Conservation (phyloP, 2,113 vertebrate genomes). For the Cercocebus atys region DNA sequence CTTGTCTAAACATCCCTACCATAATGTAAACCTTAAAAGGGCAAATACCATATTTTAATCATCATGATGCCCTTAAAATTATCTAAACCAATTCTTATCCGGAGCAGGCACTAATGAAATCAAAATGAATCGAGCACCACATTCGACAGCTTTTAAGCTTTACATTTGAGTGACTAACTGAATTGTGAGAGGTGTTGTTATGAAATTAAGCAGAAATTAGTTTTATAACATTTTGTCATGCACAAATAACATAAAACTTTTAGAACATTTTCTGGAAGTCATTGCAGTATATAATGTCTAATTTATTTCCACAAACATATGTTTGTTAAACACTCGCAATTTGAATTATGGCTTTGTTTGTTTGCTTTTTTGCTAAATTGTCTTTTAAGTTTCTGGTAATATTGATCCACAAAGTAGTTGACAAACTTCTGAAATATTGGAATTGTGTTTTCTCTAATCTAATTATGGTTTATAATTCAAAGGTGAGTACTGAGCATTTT, state of each 20-base stretch:
- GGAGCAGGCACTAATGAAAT: background rate
- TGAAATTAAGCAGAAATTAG: constrained; percentile 1
- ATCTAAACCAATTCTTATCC: background rate
- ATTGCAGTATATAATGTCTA: background rate
- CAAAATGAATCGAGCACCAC: background rate
- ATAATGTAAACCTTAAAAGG: background rate
- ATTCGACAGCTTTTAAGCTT: background rate
- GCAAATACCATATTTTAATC: background rate
- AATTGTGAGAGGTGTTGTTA: background rate
- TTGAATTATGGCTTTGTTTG: background rate
- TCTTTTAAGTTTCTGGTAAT: constrained; percentile 1
- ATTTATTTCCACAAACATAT: background rate
- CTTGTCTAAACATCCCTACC: background rate
- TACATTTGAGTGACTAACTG: background rate
- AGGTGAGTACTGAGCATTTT: background rate
- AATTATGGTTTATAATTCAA: background rate
- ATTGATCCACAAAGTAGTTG: background rate
- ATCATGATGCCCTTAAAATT: background rate
- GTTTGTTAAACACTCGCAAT: background rate
- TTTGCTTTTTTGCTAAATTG: background rate
- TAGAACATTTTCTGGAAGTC: background rate
- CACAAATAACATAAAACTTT: background rate
- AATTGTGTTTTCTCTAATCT: background rate
- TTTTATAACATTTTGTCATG: background rate
- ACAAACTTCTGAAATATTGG: background rate